Evolutionary conservation across 2,888 invertebrate species (phyloP), one percentile per base, ranked within the genome.

Genomic region (Acanthococcus lagerstroemiae): DNA sequence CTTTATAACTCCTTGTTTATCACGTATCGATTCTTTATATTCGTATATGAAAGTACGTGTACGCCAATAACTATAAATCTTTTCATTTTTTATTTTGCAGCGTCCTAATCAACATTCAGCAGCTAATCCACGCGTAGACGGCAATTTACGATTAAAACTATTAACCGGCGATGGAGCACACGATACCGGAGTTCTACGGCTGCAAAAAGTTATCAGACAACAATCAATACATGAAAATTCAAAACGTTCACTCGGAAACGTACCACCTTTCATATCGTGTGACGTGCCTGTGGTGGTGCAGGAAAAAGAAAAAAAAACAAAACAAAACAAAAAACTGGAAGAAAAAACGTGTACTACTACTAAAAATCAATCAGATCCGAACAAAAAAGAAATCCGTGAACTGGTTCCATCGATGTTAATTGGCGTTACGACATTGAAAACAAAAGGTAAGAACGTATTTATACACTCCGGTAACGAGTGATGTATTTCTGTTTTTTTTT

Each of bases 361-460:
- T 60, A 60, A 60, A 60, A 60, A 60, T 60, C 60, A 60, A 60
- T 60, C 60, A 60, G 60, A 60, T 48, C 22, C 60, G 46, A 60
- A 48, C 46, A 46, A 48, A 60, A 60, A 45, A 45, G 19, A 45
- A 15, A 45, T 48, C 27, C 60, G 48, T 60, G 48, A 60, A 60
- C 60, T 60, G 60, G 60, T 60, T 60, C 45, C 60, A 46, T 19
- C 26, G 45, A 60, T 60, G 60, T 60, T 60, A 60, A 60, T 60
- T 60, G 60, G 60, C 60, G 46, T 46, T 60, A 60, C 60, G 60
- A 60, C 60, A 60, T 60, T 60, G 60, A 60, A 60, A 48, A 60
- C 60, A 60, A 60, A 60, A 60, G 60, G 60, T 46, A 60, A 60
- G 48, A 60, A 60, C 60, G 26, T 46, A 50, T n/a, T n/a, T n/a